Evolutionary conservation across 2,797 vertebrate genomes (phyloP).

Genomic region (Sebastiscus tertius): DNA sequence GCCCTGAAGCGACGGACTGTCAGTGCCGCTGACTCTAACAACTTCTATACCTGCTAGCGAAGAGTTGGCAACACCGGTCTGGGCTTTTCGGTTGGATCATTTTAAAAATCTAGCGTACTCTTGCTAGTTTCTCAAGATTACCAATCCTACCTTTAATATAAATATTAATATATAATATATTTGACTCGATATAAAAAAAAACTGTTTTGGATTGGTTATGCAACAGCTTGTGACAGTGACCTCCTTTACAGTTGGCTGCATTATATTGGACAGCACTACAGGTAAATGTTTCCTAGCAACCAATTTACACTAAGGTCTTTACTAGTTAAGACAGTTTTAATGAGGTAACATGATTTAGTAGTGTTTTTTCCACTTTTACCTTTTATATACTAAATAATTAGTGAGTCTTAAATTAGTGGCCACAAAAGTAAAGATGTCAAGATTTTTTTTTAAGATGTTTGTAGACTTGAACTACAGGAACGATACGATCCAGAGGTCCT

Average conservation of each 20-base stretch:
- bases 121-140: too few species aligned
- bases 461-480: not conserved
- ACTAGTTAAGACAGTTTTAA: not conserved
- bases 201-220: not conserved
- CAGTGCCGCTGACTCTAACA: too few species aligned
- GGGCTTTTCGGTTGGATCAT: too few species aligned
- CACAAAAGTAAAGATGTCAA: not conserved
- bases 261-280: not conserved
- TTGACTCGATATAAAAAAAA: not conserved
- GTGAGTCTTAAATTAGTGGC: not conserved
- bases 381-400: not conserved
- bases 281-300: not conserved
- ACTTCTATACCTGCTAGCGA: accelerated
- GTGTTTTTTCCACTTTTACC: not conserved
- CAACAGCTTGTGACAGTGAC: not conserved
- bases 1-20: too few species aligned
- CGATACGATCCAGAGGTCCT: constrained; percentile 20
- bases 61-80: too few species aligned
- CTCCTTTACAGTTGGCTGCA: not conserved
- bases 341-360: not conserved
- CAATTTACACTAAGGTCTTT: not conserved
- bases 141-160: too few species aligned
- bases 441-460: not conserved
- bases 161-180: too few species aligned
- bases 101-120: accelerated